Evolutionary conservation across 1,140 invertebrate species (phyloP).

Genomic region (Caligus rogercresseyi): DNA sequence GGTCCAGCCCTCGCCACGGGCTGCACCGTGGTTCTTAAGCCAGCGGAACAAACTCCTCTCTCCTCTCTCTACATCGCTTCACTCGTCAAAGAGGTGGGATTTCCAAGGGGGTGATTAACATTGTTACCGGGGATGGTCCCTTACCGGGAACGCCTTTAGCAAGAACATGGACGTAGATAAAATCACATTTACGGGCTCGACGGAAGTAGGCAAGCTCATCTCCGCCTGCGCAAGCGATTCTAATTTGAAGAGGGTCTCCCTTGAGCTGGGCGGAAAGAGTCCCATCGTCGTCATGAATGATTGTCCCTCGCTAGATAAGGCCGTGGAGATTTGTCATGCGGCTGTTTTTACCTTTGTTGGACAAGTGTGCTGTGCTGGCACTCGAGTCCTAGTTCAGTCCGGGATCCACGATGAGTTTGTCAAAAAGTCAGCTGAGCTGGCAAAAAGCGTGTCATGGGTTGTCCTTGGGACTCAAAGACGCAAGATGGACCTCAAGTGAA

Average conservation of each 20-base stretch:
- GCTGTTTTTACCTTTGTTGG: conserved; percentile 73
- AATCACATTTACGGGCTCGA: conserved; percentile 36
- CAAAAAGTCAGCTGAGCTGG: conserved; percentile 44
- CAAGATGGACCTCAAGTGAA: conserved; percentile 64
- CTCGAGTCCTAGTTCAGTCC: conserved; percentile 68
- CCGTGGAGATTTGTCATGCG: conserved; percentile 52
- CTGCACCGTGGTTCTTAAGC: conserved; percentile 71
- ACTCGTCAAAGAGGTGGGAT: conserved; percentile 65
- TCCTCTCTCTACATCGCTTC: conserved; percentile 60
- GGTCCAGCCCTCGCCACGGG: conserved; percentile 62
- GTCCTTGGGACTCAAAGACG: conserved; percentile 52
- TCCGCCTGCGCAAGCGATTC: not conserved
- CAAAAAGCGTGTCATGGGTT: conserved; percentile 52
- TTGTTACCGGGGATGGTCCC: conserved; percentile 64
- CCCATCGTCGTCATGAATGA: conserved; percentile 10
- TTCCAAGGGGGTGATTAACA: conserved; percentile 69
- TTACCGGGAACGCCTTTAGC: conserved; percentile 58
- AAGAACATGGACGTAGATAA: conserved; percentile 44
- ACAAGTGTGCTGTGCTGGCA: conserved; percentile 79
- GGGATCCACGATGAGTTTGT: conserved; percentile 76
- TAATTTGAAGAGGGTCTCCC: conserved; percentile 29
- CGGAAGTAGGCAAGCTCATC: conserved; percentile 17
- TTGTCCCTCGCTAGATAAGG: conserved; percentile 42
- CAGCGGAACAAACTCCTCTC: conserved; percentile 82
- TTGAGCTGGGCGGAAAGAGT: conserved; percentile 32